phyloP scores from a whole-genome alignment of 2,888 invertebrate genomes.

The Volucella inanis region DNA sequence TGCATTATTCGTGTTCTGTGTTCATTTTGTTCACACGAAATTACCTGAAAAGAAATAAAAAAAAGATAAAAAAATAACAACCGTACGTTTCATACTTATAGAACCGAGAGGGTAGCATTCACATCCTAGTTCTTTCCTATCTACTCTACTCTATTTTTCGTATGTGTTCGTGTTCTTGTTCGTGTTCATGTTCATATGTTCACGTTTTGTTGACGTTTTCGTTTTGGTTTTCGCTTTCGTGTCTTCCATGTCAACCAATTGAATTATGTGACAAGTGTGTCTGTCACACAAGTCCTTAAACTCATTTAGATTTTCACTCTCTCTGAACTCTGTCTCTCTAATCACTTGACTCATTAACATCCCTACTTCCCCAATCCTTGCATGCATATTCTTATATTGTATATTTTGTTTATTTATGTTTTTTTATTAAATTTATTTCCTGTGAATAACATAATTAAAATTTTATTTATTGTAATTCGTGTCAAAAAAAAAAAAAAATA shows the following conservation, averaged over 20 bases:
- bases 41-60: constrained; percentile 38
- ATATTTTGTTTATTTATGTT: constrained; percentile 9
- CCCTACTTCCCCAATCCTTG: constrained; percentile 29
- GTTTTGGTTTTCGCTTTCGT: constrained; percentile 23
- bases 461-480: constrained; percentile 70
- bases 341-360: too few relatives aligned
- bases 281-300: constrained; percentile 47
- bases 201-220: too few relatives aligned
- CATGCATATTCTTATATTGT: constrained; percentile 56
- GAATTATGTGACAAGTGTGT: constrained; percentile 41
- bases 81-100: constrained; percentile 22
- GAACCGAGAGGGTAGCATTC: constrained; percentile 66
- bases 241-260: constrained; percentile 60
- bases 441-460: constrained; percentile 69
- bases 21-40: constrained; percentile 71
- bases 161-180: constrained; percentile 53
- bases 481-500: constrained; percentile 54
- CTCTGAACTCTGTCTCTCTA: neutral
- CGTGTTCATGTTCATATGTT: constrained; percentile 43
- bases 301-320: constrained; percentile 35
- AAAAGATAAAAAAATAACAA: neutral
- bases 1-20: constrained; percentile 47
- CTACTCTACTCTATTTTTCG: constrained; percentile 13
- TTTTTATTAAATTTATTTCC: constrained; percentile 35
- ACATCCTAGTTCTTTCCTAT: constrained; percentile 58